Conservation (phyloP, 2,888 invertebrate species). For the Tachina fera region DNA sequence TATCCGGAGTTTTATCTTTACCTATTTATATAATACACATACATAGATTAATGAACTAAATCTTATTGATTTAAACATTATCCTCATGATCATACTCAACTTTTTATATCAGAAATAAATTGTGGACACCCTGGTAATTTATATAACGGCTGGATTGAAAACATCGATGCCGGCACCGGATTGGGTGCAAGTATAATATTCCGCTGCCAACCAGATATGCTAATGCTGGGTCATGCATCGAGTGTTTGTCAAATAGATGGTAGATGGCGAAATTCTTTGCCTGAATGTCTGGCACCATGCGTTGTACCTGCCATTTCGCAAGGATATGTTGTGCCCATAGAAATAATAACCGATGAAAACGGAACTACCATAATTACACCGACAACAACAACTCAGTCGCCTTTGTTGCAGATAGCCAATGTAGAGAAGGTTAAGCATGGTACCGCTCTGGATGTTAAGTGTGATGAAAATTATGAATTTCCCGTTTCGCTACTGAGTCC, state of each 20-base stretch:
- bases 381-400: slow-evolving; percentile 78
- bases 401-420: slow-evolving; percentile 74
- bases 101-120: slow-evolving; percentile 90
- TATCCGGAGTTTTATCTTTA: too few species aligned
- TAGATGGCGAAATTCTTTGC: slow-evolving; percentile 96
- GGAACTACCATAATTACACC: slow-evolving; percentile 78
- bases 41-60: too few species aligned
- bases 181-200: slow-evolving; percentile 96
- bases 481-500: slow-evolving; percentile 88
- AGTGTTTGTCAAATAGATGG: slow-evolving; percentile 97
- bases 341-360: slow-evolving; percentile 80
- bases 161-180: slow-evolving; percentile 94
- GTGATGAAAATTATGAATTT: slow-evolving; percentile 93
- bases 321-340: slow-evolving; percentile 88
- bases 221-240: slow-evolving; percentile 93
- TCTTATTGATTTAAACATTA: too few species aligned
- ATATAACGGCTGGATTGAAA: slow-evolving; percentile 98
- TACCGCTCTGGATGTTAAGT: slow-evolving; percentile 89
- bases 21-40: too few species aligned
- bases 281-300: slow-evolving; percentile 96
- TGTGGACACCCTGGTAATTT: slow-evolving; percentile 97
- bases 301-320: slow-evolving; percentile 94
- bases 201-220: slow-evolving; percentile 96
- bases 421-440: slow-evolving; percentile 87
- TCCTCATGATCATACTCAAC: background rate